Conservation (phyloP, 2,113 vertebrate genomes). For the Cavia aperea region DNA sequence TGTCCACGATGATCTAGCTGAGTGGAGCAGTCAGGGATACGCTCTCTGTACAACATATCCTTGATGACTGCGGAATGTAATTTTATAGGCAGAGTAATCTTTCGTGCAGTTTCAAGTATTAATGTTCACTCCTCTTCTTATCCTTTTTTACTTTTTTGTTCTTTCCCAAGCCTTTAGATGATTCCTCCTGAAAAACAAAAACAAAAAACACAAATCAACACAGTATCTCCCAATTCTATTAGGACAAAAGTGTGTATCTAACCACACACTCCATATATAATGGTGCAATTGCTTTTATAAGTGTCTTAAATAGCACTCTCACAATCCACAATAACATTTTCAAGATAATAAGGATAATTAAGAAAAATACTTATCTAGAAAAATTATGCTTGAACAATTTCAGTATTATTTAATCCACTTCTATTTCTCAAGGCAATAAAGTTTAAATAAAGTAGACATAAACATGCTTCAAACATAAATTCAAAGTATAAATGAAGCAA, state of each 20-base stretch:
- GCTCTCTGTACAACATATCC: slow-evolving; percentile 22
- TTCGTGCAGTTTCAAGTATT: slow-evolving; percentile 51
- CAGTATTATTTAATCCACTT: slow-evolving; percentile 8
- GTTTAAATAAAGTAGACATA: slow-evolving; percentile 11
- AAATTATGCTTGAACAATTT: neutral
- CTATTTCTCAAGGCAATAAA: neutral
- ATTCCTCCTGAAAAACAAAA: slow-evolving; percentile 78
- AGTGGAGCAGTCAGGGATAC: slow-evolving; percentile 28
- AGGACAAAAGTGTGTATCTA: neutral
- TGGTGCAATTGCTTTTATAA: neutral
- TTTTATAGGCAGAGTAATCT: slow-evolving; percentile 54
- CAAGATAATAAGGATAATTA: neutral
- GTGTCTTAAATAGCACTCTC: neutral
- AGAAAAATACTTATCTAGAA: neutral
- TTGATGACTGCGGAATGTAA: slow-evolving; percentile 39
- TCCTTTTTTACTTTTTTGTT: slow-evolving; percentile 77
- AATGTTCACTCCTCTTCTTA: slow-evolving; percentile 78
- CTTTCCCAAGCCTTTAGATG: slow-evolving; percentile 74
- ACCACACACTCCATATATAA: neutral
- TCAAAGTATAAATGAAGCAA: slow-evolving; percentile 1
- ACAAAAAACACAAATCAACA: slow-evolving; percentile 63
- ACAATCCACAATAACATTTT: neutral
- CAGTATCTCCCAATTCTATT: neutral
- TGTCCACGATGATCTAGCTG: neutral
- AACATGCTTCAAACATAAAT: neutral